Base-by-base conservation (phyloP, 1,140 invertebrate genomes). In the Magallana angulata region DNA sequence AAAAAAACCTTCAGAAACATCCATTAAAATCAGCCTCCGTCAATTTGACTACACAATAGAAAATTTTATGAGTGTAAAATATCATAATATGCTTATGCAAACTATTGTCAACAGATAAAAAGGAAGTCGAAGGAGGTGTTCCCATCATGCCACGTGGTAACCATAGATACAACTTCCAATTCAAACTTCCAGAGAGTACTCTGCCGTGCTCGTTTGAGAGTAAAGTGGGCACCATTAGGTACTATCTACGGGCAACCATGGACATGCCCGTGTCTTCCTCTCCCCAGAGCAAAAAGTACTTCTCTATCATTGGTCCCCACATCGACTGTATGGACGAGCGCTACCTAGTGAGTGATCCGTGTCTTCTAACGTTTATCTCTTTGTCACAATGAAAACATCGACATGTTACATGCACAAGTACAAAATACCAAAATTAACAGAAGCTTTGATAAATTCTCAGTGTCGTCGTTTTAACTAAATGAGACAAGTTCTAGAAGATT, bases 311-410 rank as follows among this genome's bases (percentile, higher is more conserved):
- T 90, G 97, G 97, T 18, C 97, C 97, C 14, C 97, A 97, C 91
- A 97, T 97, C 91, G 97, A 98, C 94, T 98, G 97, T 92, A 97
- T 97, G 97, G 97, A 97, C 87, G 97, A 97, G 92, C 96, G 97
- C 93, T 97, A 97, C 94, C 95, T 97, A 95, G 97, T 97, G 95
- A 96, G 95, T 87, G 8, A 18, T 6, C 18, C 14, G 11, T 48
- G 5, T 48, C 36, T 48, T 48, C 36, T 48, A 48, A 48, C 36
- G 36, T 48, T 48, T 48, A 48, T 48, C 36, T 48, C 5, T 48
- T 48, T 48, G 36, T 48, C 36, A 48, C 36, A 48, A 4, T 48
- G 5, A 48, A 48, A 5, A 48, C 36, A 48, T 48, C 36, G 5
- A 48, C 36, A 5, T 48, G 2, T 48, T 48, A 48, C 36, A 48